Conservation (phyloP, 64 coral and sea anemone species). For the Hydrozoanthus tunicans region DNA sequence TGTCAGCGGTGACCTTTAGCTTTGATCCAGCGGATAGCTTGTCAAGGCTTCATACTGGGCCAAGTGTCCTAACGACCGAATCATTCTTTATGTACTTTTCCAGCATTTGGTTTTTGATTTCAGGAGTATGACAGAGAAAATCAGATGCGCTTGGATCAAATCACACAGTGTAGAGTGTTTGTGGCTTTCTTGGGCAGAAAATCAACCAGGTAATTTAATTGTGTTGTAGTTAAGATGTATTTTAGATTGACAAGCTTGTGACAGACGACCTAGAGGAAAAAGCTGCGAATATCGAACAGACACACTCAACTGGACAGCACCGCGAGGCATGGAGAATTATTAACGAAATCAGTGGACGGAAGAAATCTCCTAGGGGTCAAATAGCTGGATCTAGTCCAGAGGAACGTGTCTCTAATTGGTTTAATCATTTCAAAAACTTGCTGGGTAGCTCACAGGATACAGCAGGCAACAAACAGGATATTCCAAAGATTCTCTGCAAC, state of each 20-base stretch:
- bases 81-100: neutral
- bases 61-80: no score
- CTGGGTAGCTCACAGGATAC: neutral
- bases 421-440: conserved; percentile 23
- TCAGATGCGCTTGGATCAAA: conserved; percentile 25
- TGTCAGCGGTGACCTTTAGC: no score
- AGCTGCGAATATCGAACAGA: neutral
- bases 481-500: neutral
- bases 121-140: conserved; percentile 23
- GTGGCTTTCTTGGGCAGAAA: conserved; percentile 15
- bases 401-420: conserved; percentile 1
- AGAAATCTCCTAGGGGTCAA: neutral
- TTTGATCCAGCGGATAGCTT: no score
- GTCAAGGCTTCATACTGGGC: no score
- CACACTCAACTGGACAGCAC: conserved; percentile 6
- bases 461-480: neutral
- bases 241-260: neutral
- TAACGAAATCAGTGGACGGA: conserved; percentile 14
- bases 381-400: conserved; percentile 16
- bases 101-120: neutral
- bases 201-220: conserved; percentile 13
- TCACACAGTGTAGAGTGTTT: conserved; percentile 20
- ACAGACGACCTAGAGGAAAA: conserved; percentile 33
- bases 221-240: no score
- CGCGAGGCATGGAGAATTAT: conserved; percentile 43